Evolutionary conservation across 1,140 invertebrate species (phyloP), one percentile per base, ranked within the genome.

Genomic region (Ruditapes philippinarum): DNA sequence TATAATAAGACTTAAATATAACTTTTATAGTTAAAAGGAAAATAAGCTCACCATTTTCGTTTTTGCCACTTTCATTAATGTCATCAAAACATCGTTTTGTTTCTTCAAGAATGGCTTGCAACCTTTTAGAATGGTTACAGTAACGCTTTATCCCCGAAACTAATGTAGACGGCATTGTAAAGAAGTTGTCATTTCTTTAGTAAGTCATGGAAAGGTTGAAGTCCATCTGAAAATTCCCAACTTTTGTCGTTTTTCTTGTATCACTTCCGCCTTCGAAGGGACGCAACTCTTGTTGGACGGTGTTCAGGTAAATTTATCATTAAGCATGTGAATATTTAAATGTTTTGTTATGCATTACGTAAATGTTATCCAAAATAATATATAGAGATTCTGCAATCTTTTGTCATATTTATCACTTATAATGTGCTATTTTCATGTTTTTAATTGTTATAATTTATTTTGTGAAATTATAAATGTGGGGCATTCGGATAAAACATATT

Each of bases 1-100:
- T n/a, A n/a, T n/a, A n/a, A n/a, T n/a, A n/a, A n/a, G n/a, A n/a
- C n/a, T n/a, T n/a, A n/a, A n/a, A n/a, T n/a, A n/a, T n/a, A n/a
- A n/a, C n/a, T n/a, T n/a, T n/a, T n/a, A n/a, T n/a, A n/a, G n/a
- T n/a, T n/a, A n/a, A n/a, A 45, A 5, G 14, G 42, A 45, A 45
- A 57, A 28, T 62, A 9, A 11, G 73, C 86, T 90, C 68, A 92
- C 92, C 92, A 88, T 88, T 85, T 89, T 92, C 92, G 22, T 73
- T 73, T 70, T 87, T 81, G 25, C 90, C 89, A 70, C 81, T 65
- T 78, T 91, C 90, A 54, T 91, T 91, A 33, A 92, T 92, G 51
- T 92, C 90, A 70, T 92, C 89, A 91, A 91, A 91, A 79, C 90
- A 91, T 33, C 92, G 28, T 82, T 91, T 92, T 11, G 92, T 92